Base-by-base conservation (phyloP, 2,797 vertebrate species). In the Lates japonicus region DNA sequence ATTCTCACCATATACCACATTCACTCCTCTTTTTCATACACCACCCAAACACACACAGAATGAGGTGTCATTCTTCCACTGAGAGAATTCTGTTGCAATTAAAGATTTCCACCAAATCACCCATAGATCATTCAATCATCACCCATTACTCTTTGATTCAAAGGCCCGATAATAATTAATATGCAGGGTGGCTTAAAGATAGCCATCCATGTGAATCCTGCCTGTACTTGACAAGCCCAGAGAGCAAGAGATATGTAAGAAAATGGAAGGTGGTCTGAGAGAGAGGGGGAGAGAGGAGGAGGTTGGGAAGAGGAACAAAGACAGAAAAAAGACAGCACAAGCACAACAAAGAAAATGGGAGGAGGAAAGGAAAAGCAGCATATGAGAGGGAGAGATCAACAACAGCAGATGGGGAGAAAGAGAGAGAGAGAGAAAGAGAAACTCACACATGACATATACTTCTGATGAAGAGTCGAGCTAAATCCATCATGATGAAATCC, bases 401-500 rank as follows among this genome's bases (percentile, higher is more conserved):
- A 82, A 22, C 3, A 71, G 82, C 52, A 68, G 39, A 69, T 0
- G 12, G 42, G 9, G 46, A 46, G 17, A 59, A 46, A 42, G 14
- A 63, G 16, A 55, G 29, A 33, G 5, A 59, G 8, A 64, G 12
- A 37, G n/a, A 52, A 1, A 49, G 55, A 49, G 44, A 66, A 20
- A 12, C 29, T 13, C 72, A n/a, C n/a, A 71, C 20, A 67, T 10
- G 49, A 60, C 67, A 73, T 82, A 73, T 69, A 74, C 80, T 66
- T 42, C n/a, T 68, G 76, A 87, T 82, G 70, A 92, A 83, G 78
- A 85, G 84, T 85, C 75, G 60, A 72, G 80, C 65, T 67, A 88
- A 85, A 90, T 88, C 88, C 81, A 87, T 88, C 83, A 76, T 85
- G 89, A 86, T 90, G 81, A 90, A 88, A 84, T 84, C 74, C 67